Conservation (phyloP, 2,888 invertebrate genomes). For the Stenoptilia bipunctidactyla region DNA sequence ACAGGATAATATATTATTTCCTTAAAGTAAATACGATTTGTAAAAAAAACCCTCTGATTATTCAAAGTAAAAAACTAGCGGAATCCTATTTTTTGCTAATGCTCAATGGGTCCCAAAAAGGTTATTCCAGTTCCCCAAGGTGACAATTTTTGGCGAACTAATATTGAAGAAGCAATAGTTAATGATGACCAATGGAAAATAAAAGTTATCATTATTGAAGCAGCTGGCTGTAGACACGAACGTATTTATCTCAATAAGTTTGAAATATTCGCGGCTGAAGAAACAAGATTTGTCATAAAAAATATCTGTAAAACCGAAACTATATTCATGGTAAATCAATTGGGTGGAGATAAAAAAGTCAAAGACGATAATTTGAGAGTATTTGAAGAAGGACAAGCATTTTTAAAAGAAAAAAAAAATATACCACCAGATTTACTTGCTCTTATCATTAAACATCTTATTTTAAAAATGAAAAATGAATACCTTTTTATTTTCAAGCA, state of each 20-base stretch:
- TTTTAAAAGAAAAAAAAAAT: conserved; percentile 46
- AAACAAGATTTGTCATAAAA: conserved; percentile 54
- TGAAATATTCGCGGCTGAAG: conserved; percentile 44
- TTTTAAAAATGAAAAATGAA: conserved; percentile 57
- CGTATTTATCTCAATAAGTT: conserved; percentile 50
- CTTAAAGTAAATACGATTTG: too few relatives aligned
- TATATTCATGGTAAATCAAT: conserved; percentile 59
- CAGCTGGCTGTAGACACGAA: conserved; percentile 54
- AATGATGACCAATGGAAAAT: conserved; percentile 44
- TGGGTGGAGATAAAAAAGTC: conserved; percentile 51
- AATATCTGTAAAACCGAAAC: conserved; percentile 60
- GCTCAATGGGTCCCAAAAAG: conserved; percentile 51
- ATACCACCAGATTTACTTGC: conserved; percentile 52
- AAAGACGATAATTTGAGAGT: conserved; percentile 48
- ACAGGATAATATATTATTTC: too few relatives aligned
- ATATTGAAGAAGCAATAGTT: conserved; percentile 35
- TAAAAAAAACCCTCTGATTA: too few relatives aligned
- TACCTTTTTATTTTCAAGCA: conserved; percentile 49
- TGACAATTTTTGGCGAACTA: conserved; percentile 33
- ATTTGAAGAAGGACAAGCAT: conserved; percentile 53
- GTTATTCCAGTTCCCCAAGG: conserved; percentile 20
- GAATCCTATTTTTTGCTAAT: too few relatives aligned
- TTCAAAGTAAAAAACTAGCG: too few relatives aligned
- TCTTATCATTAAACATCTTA: conserved; percentile 50
- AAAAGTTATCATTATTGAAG: conserved; percentile 47